phyloP scores from a whole-genome alignment of 2,797 vertebrate genomes.

The Hoplostethus atlanticus region DNA sequence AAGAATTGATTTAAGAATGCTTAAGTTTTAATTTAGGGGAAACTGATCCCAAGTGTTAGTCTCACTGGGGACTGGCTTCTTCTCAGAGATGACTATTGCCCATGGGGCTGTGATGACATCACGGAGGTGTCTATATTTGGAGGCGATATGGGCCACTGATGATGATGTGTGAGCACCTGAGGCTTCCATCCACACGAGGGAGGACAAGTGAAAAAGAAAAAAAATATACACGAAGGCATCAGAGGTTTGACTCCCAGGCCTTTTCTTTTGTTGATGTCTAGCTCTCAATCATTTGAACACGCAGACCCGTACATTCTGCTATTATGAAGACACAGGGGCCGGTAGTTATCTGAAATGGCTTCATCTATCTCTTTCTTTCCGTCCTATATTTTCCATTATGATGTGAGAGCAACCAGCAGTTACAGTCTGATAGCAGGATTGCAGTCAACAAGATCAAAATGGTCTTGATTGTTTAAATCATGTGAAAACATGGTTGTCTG shows the following conservation, averaged over 20 bases:
- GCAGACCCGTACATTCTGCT: constrained; percentile 2
- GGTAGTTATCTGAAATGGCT: constrained; percentile 58
- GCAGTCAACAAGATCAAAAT: constrained; percentile 48
- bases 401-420: constrained; percentile 39
- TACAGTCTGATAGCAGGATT: constrained; percentile 47
- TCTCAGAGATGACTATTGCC: constrained; percentile 65
- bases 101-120: constrained; percentile 69
- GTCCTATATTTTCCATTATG: constrained; percentile 44
- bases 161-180: constrained; percentile 75
- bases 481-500: constrained; percentile 1
- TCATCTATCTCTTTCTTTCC: constrained; percentile 44
- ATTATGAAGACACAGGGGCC: constrained; percentile 53
- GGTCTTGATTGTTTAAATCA: constrained; percentile 15
- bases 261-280: constrained; percentile 10
- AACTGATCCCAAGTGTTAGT: constrained; percentile 20
- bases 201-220: constrained; percentile 35
- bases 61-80: constrained; percentile 39
- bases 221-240: constrained; percentile 33
- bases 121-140: constrained; percentile 79
- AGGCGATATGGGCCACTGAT: constrained; percentile 72
- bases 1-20: background rate
- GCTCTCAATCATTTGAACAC: constrained; percentile 57
- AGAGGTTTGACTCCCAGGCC: constrained; percentile 21
- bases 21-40: constrained; percentile 19
- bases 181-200: constrained; percentile 51